Evolutionary conservation across 2,113 vertebrate species (phyloP), one percentile per base, ranked within the genome.

Genomic region (Hippolais icterina): DNA sequence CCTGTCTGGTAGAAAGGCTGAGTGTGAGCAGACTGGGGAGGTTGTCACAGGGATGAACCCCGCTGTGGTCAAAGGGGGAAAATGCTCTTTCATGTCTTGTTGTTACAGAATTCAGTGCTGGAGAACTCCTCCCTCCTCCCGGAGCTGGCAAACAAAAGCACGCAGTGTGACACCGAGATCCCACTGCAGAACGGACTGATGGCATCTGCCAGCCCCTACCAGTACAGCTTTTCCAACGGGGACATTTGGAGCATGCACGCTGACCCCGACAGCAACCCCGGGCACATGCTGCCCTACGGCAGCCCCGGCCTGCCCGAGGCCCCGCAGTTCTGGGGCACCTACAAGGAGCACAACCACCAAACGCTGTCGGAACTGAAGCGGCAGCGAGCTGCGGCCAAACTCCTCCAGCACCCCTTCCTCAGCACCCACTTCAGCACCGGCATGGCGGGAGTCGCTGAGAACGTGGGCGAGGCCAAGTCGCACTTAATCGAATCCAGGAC

Each of bases 291-390:
- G 72, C 87, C 97, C 91, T 98, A 98, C 0, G 31, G 96, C 95
- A 96, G 4, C 90, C 93, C 97, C 0, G 52, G n/a, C 21, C 68
- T 95, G 93, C 70, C 97, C 1, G 96, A 98, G 50, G 23, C 74
- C 15, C 81, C 97, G 95, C 98, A 93, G 57, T 57, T 98, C 76
- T 99, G 97, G 97, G 97, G 96, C 0, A 81, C 97, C 79, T 99
- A 99, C 97, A 98, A 99, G 93, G 98, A 98, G 87, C 98, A 97
- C 63, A 97, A 97, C 25, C 97, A 98, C 59, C 99, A 99, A 87
- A 99, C 99, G 2, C 98, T 99, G 60, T 99, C 99, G 0, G 99
- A 99, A 97, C 98, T 99, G 64, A 99, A 99, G 97, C 98, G 98
- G 93, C 99, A 99, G 97, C 98, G 99, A 64, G 98, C 99, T 0